A percentile compares a stretch with the other conserved stretches of the same genome.
phyloP scores from a whole-genome alignment of 1,140 invertebrate genomes.

The Cydia fagiglandana region DNA sequence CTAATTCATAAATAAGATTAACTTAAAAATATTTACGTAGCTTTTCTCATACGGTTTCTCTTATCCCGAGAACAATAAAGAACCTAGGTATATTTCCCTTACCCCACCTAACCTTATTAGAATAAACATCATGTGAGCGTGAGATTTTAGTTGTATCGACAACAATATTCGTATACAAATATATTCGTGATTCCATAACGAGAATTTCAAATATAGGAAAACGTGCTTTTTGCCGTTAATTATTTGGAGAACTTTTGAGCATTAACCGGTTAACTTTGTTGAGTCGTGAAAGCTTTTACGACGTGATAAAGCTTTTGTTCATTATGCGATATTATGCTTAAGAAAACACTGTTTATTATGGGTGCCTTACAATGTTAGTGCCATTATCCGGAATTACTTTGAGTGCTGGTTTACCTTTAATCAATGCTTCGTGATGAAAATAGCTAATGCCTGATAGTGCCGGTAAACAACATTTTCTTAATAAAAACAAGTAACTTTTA shows the following conservation, averaged over 20 bases:
- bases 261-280: neutral
- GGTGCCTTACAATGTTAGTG: neutral
- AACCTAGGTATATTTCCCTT: no score
- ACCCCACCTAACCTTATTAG: neutral
- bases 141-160: neutral
- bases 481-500: neutral
- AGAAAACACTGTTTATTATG: neutral
- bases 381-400: conserved; percentile 10
- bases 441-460: neutral
- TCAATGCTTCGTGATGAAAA: neutral
- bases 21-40: no score
- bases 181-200: neutral
- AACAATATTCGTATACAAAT: neutral
- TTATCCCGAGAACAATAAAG: no score
- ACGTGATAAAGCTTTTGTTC: conserved; percentile 16
- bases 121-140: neutral
- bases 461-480: neutral
- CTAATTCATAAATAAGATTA: no score
- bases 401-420: neutral
- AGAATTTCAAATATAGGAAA: neutral
- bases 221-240: neutral
- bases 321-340: conserved; percentile 17
- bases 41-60: no score
- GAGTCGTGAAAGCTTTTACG: conserved; percentile 12
- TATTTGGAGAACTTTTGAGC: conserved; percentile 7